A percentile compares a stretch with the other conserved stretches of the same genome.
phyloP scores from a whole-genome alignment of 2,797 vertebrate genomes.

The Spinibarbus caldwelli region DNA sequence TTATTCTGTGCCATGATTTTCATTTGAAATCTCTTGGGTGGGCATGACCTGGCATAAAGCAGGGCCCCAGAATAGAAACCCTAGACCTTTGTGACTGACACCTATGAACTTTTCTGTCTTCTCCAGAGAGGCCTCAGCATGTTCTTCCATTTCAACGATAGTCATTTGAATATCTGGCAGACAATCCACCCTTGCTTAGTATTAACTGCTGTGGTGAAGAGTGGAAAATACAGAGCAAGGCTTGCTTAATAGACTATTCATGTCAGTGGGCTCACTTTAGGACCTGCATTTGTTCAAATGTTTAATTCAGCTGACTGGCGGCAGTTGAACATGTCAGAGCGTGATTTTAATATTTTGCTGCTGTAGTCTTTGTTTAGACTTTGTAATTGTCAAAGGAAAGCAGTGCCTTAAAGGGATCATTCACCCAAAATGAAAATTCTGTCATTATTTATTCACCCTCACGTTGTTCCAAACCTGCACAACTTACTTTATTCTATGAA shows the following conservation, averaged over 20 bases:
- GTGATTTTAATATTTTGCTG: constrained; percentile 7
- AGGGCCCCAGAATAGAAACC: constrained; percentile 68
- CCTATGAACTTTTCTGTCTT: constrained; percentile 73
- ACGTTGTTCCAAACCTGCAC: neutral
- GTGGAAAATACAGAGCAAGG: constrained; percentile 24
- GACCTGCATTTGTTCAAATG: constrained; percentile 20
- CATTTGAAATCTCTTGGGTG: constrained; percentile 57
- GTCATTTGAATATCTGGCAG: constrained; percentile 70
- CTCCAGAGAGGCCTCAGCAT: constrained; percentile 59
- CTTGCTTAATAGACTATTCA: constrained; percentile 22
- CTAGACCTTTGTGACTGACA: constrained; percentile 71
- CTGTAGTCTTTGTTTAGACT: constrained; percentile 20
- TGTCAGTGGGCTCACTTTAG: constrained; percentile 21
- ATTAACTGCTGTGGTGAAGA: constrained; percentile 59
- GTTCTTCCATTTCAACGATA: constrained; percentile 69
- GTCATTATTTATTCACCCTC: neutral
- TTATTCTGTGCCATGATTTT: constrained; percentile 67
- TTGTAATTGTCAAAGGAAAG: constrained; percentile 10
- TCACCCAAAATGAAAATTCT: neutral
- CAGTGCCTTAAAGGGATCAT: neutral
- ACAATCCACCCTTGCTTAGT: constrained; percentile 60
- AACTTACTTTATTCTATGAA: neutral
- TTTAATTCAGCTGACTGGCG: constrained; percentile 26
- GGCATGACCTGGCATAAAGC: constrained; percentile 57
- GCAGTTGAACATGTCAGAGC: constrained; percentile 12